Evolutionary conservation across 2,113 vertebrate genomes (phyloP), one percentile per base, ranked within the genome.

Genomic region (Antidorcas marsupialis): DNA sequence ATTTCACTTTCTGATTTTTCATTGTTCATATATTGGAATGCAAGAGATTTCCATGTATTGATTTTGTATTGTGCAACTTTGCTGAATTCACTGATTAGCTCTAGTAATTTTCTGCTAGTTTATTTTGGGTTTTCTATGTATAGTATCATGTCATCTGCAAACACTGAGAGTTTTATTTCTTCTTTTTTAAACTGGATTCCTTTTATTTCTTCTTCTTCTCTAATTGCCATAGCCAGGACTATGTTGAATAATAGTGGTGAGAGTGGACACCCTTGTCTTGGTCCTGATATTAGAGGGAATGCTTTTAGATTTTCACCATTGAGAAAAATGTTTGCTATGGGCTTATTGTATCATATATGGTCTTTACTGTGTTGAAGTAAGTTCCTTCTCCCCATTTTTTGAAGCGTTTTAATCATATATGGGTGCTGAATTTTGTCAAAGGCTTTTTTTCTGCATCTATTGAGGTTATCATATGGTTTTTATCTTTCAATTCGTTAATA

Each of bases 331-430:
- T 71, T 71, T 71, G 19, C n/a, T 39, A 36, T 71, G n/a, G 62
- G 19, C 67, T 39, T 71, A 39, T 23, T 0, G 0, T 71, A 71
- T 71, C 1, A 0, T 39, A 71, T 71, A 39, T 39, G 19, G 10
- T 19, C n/a, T 71, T 71, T 71, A 39, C 10, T 71, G n/a, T 39
- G n/a, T 39, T 71, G 67, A 71, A 39, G 19, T 71, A 39, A 71
- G 67, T 71, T 36, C 5, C 67, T 71, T 71, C 19, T 71, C 11
- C 19, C n/a, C 67, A 71, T 39, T 71, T 39, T 71, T 71, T 36
- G n/a, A 71, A 71, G 5, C 1, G 0, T 71, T 71, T 39, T 71
- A 39, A 39, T 71, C 19, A 39, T 36, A 23, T 23, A 71, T 71
- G n/a, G 67, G 19, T 23, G n/a, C 19, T 71, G 19, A 71, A 23